Evolutionary conservation across 2,888 invertebrate species (phyloP), one percentile per base, ranked within the genome.

Genomic region (Epistrophe grossulariae): DNA sequence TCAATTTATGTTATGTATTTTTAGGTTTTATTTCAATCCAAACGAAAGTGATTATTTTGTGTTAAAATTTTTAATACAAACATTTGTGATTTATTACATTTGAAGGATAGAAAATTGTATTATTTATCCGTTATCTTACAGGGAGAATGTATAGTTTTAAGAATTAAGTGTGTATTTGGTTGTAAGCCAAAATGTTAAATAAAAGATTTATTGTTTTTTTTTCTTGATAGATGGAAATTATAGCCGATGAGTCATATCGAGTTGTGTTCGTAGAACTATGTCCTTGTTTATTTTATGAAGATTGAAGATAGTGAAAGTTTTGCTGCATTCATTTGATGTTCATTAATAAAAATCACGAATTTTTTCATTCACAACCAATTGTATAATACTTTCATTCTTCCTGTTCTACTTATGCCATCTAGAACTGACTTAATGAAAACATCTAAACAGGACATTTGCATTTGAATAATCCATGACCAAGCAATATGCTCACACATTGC

Each of bases 21-120:
- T 70, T 70, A 79, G 28, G 45, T 83, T 79, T 83, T 55, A 52
- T 70, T 79, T 62, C 24, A 15, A 45, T 71, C 13, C 31, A 57
- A 79, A 73, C 38, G 68, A 62, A 52, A 70, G 78, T 64, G 73
- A 79, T 79, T 79, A 62, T 57, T 70, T 76, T 70, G 52, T 70
- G 55, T 76, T 76, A 70, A 76, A 72, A 83, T 40, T 73, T 62
- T 83, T 72, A 72, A 83, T 68, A 57, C 60, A 62, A 73, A 62
- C 83, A 73, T 66, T 62, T 68, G 70, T 70, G 70, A 55, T 70
- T 70, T 70, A 70, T 55, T 55, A 38, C 38, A 70, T 50, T 40
- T 24, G 6, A 1, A 31, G 11, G 35, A 48, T 8, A 45, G 31
- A 31, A 13, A 28, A 31, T 45, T 17, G 15, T 64, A 60, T 40